Conservation (phyloP, 2,113 vertebrate species). For the Caranx ignobilis region DNA sequence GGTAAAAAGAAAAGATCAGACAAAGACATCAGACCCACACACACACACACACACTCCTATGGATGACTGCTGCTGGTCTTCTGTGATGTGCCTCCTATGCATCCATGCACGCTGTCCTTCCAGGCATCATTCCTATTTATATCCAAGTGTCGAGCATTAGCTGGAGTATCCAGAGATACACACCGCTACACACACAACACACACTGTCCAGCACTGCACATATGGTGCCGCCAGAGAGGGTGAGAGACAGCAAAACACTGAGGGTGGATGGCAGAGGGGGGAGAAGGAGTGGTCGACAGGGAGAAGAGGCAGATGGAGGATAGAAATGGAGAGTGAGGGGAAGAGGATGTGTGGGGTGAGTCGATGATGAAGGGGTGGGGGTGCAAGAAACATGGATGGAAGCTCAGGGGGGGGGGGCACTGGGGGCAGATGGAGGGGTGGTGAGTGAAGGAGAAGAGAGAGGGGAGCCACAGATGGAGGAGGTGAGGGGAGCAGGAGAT, state of each 20-base stretch:
- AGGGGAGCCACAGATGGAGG: constrained; percentile 71
- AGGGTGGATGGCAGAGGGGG: constrained; percentile 45
- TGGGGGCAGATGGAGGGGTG: constrained; percentile 64
- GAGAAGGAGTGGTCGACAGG: constrained; percentile 27
- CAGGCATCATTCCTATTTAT: constrained; percentile 79
- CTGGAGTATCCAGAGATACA: constrained; percentile 63
- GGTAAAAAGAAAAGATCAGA: constrained; percentile 56
- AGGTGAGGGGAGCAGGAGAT: constrained; percentile 66
- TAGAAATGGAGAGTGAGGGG: constrained; percentile 14
- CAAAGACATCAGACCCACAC: constrained; percentile 23
- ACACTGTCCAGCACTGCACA: constrained; percentile 57
- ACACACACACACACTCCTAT: constrained; percentile 37
- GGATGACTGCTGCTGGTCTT: constrained; percentile 63
- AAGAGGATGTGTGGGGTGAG: constrained; percentile 28
- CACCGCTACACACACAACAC: constrained; percentile 39
- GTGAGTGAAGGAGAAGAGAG: constrained; percentile 51
- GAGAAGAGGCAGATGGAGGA: constrained; percentile 46
- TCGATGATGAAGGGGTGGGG: constrained; percentile 16
- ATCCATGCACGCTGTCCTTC: constrained; percentile 75
- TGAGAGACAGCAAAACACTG: constrained; percentile 56
- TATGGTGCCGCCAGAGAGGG: constrained; percentile 70
- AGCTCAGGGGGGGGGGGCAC: constrained; percentile 41
- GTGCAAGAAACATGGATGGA: constrained; percentile 27
- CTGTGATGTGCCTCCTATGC: constrained; percentile 70
- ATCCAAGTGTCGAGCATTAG: constrained; percentile 67